Evolutionary conservation across 2,888 invertebrate genomes (phyloP).

Genomic region (Drosophila testacea): DNA sequence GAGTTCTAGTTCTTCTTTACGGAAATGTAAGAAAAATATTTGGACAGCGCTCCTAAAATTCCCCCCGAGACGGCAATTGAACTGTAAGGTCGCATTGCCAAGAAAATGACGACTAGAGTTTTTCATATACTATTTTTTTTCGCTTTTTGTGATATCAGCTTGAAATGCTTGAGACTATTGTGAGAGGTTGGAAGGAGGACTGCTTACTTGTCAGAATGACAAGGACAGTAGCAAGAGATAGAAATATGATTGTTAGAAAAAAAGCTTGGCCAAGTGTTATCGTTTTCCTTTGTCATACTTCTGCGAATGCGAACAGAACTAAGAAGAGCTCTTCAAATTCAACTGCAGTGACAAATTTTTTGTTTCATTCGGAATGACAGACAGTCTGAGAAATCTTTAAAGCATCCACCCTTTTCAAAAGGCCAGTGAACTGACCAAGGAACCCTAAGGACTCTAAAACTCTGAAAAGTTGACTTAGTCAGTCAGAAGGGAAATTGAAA

Average conservation of each 20-base stretch:
- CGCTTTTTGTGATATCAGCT: constrained; percentile 14
- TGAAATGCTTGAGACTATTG: not conserved
- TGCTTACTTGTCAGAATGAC: constrained; percentile 71
- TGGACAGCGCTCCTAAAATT: constrained; percentile 36
- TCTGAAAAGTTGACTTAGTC: constrained; percentile 7
- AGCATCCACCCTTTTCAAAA: constrained; percentile 12
- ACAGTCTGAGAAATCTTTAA: constrained; percentile 41
- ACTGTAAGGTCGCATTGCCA: constrained; percentile 66
- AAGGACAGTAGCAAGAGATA: constrained; percentile 46
- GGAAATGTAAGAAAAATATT: constrained; percentile 64
- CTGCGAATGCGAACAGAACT: constrained; percentile 23
- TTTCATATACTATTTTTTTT: constrained; percentile 34
- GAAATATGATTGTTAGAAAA: constrained; percentile 43
- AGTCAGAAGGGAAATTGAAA: constrained; percentile 8
- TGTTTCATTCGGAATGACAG: constrained; percentile 20
- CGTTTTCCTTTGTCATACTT: constrained; percentile 56
- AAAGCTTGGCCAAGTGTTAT: constrained; percentile 55
- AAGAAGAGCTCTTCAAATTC: constrained; percentile 41
- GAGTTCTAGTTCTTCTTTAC: constrained; percentile 29
- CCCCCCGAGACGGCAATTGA: constrained; percentile 55
- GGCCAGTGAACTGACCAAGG: constrained; percentile 42
- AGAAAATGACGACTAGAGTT: constrained; percentile 73
- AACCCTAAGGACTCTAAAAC: not conserved
- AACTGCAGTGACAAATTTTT: constrained; percentile 43
- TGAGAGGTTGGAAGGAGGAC: not conserved